Percentiles rank a stretch among this genome's conserved stretches.
These are phyloP conservation scores for Lepisosteus oculatus DNA, from an alignment of 2,113 vertebrate species.

Conservation along the genomic window DNA sequence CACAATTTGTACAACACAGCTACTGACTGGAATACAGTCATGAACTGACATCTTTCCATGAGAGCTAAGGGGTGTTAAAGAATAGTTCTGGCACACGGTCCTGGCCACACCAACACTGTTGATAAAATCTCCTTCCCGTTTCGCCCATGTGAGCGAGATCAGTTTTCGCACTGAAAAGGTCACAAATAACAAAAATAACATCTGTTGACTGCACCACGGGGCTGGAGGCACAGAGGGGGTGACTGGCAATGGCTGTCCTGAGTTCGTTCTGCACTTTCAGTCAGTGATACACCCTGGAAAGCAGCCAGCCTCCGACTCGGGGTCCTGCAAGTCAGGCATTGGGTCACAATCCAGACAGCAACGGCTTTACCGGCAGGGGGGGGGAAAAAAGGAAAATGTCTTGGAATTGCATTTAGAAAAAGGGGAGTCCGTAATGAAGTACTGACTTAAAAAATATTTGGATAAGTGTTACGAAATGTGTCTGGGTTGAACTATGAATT, in stretches of 20 bases:
- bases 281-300: slow-evolving; percentile 3
- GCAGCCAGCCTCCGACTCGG: not conserved
- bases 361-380: not conserved
- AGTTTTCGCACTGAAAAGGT: not conserved
- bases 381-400: not conserved
- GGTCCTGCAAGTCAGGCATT: not conserved
- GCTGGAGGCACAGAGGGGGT: not conserved
- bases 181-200: slow-evolving; percentile 11
- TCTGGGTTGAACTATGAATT: no score
- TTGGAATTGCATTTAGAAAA: not conserved
- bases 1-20: no score
- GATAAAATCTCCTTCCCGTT: no score
- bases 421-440: no score
- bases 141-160: no score
- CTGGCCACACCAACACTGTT: no score
- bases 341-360: slow-evolving; percentile 1
- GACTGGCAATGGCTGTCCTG: slow-evolving; percentile 6
- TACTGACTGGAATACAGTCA: no score
- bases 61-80: no score
- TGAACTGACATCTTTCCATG: no score
- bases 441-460: no score
- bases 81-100: no score
- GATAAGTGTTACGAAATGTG: no score
- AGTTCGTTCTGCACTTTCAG: not conserved
- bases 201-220: slow-evolving; percentile 15